Evolutionary conservation across 1,140 invertebrate species (phyloP).

Genomic region (Pristionchus pacificus): DNA sequence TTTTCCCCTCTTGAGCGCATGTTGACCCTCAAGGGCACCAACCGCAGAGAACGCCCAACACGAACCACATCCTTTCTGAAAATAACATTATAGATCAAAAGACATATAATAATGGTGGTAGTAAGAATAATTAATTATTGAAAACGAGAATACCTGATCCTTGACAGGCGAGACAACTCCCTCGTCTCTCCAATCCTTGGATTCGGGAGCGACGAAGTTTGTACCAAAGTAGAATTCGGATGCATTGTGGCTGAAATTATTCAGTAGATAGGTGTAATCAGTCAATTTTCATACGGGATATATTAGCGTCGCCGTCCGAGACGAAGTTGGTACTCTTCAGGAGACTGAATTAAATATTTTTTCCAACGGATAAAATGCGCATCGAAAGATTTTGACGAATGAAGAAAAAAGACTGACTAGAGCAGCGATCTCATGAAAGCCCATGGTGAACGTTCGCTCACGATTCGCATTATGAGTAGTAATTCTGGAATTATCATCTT

Average conservation of each 20-base stretch:
- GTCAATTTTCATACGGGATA: too few relatives aligned
- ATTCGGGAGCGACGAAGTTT: slow-evolving; percentile 41
- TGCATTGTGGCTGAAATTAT: too few relatives aligned
- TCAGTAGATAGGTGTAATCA: too few relatives aligned
- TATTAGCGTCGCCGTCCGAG: too few relatives aligned
- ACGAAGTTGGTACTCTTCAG: slow-evolving; percentile 34
- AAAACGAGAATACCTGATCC: slow-evolving; percentile 87
- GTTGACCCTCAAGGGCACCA: slow-evolving; percentile 91
- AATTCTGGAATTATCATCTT: too few relatives aligned
- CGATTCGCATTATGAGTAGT: too few relatives aligned
- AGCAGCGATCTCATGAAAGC: slow-evolving; percentile 51
- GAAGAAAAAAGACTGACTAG: slow-evolving; percentile 34
- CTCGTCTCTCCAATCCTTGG: slow-evolving; percentile 76
- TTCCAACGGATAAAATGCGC: slow-evolving; percentile 29
- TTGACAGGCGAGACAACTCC: slow-evolving; percentile 86
- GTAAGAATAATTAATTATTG: slow-evolving; percentile 13
- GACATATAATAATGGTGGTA: slow-evolving; percentile 61
- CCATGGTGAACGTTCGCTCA: slow-evolving; percentile 49
- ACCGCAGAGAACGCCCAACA: slow-evolving; percentile 93
- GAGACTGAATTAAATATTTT: slow-evolving; percentile 53
- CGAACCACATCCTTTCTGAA: slow-evolving; percentile 78
- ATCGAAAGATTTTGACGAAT: slow-evolving; percentile 3
- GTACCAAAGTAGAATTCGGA: slow-evolving; percentile 34
- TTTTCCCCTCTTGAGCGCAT: slow-evolving; percentile 77
- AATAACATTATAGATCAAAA: too few relatives aligned